Conservation (phyloP, 1,140 invertebrate species). For the Drosophila dunni region DNA sequence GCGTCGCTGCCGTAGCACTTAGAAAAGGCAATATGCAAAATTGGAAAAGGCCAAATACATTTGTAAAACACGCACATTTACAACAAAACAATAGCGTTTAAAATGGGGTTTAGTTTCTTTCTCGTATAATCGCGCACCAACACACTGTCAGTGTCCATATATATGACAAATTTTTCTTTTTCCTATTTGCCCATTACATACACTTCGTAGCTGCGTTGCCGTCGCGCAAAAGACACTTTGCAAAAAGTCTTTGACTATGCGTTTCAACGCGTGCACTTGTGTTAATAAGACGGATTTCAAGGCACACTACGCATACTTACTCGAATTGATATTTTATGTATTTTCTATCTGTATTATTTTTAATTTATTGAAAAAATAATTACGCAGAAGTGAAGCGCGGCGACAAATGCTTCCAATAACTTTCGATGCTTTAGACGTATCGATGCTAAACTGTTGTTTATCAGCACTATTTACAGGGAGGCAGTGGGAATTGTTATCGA, state of each 20-base stretch:
- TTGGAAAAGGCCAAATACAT: conserved; percentile 50
- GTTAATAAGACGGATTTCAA: conserved; percentile 14
- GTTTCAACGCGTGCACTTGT: conserved; percentile 19
- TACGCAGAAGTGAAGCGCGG: conserved; percentile 67
- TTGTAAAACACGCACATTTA: conserved; percentile 41
- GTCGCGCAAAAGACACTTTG: conserved; percentile 41
- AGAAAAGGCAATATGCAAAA: conserved; percentile 68
- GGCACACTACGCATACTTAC: conserved; percentile 62
- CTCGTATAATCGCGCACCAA: conserved; percentile 62
- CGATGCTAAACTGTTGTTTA: conserved; percentile 35
- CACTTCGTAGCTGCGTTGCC: conserved; percentile 40
- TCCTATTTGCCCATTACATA: conserved; percentile 54
- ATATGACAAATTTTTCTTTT: conserved; percentile 66
- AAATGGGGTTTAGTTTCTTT: conserved; percentile 42
- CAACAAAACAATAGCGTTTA: conserved; percentile 35
- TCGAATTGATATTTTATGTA: conserved; percentile 41
- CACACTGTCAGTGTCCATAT: conserved; percentile 49
- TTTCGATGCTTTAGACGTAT: conserved; percentile 46
- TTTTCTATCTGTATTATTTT: conserved; percentile 51
- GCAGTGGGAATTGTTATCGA: conserved; percentile 5
- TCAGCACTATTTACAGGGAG: conserved; percentile 26
- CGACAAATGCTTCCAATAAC: conserved; percentile 44
- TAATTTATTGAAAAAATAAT: conserved; percentile 59
- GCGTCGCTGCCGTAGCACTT: conserved; percentile 31
- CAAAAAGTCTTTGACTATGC: conserved; percentile 48